phyloP scores from a whole-genome alignment of 2,797 vertebrate genomes.

The Enteromius trimaculatus region DNA sequence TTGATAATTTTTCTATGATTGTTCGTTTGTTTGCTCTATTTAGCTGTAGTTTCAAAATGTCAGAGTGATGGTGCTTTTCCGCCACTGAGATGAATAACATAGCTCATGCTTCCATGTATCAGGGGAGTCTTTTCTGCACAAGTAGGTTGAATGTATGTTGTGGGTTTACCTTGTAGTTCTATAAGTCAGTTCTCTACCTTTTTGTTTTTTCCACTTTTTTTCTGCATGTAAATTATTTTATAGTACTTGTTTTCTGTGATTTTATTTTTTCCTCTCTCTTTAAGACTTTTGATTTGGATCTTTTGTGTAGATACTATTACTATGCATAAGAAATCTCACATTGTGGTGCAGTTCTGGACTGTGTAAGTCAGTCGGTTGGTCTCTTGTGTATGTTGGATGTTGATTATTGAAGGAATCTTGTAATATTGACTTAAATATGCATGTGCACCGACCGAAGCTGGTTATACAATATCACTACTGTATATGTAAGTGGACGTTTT shows the following conservation, averaged over 20 bases:
- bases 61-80: slow-evolving; percentile 54
- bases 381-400: slow-evolving; percentile 53
- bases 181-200: slow-evolving; percentile 47
- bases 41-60: slow-evolving; percentile 39
- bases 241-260: slow-evolving; percentile 55
- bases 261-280: slow-evolving; percentile 56
- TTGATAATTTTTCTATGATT: slow-evolving; percentile 31
- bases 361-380: slow-evolving; percentile 61
- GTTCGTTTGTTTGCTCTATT: slow-evolving; percentile 36
- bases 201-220: slow-evolving; percentile 27
- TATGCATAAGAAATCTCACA: slow-evolving; percentile 78
- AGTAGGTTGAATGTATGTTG: slow-evolving; percentile 67
- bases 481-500: slow-evolving; percentile 24
- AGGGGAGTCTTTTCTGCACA: slow-evolving; percentile 65
- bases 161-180: slow-evolving; percentile 37
- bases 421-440: slow-evolving; percentile 47
- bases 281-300: background rate
- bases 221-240: slow-evolving; percentile 67
- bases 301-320: slow-evolving; percentile 66
- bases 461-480: slow-evolving; percentile 3
- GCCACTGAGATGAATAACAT: slow-evolving; percentile 53
- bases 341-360: slow-evolving; percentile 65
- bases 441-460: slow-evolving; percentile 26
- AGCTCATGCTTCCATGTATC: slow-evolving; percentile 71
- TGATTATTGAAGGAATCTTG: slow-evolving; percentile 37